Evolutionary conservation across 2,888 invertebrate genomes (phyloP).

Genomic region (Cerastis rubricosa): DNA sequence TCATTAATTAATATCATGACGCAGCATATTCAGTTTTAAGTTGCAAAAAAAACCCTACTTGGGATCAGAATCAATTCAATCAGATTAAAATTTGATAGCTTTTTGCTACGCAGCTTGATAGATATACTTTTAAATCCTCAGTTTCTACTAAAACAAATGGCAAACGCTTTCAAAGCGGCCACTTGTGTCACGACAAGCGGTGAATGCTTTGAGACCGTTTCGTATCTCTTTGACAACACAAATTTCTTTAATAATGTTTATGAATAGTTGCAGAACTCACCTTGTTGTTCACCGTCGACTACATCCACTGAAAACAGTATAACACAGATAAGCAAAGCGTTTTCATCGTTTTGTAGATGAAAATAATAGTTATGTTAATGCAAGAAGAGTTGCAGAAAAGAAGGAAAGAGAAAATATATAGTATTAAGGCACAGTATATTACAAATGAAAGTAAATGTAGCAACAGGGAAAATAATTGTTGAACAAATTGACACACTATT

Average conservation of each 20-base stretch:
- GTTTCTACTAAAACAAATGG: too few species aligned
- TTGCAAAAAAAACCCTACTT: not conserved
- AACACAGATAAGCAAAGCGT: conserved; percentile 42
- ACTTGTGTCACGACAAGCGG: too few species aligned
- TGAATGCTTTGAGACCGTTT: too few species aligned
- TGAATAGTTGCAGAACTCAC: conserved; percentile 28
- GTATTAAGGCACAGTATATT: not conserved
- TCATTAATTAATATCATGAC: not conserved
- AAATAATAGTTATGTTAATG: conserved; percentile 9
- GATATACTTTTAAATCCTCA: too few species aligned
- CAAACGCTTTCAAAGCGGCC: too few species aligned
- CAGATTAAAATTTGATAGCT: too few species aligned
- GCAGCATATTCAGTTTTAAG: not conserved
- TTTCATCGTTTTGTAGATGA: conserved; percentile 47
- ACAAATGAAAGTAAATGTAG: not conserved
- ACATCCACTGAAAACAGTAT: conserved; percentile 46
- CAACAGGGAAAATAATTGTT: not conserved
- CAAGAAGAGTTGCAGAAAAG: conserved; percentile 17
- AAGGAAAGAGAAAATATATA: not conserved
- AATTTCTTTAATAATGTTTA: not conserved
- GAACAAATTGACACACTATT: not conserved
- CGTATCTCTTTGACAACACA: too few species aligned
- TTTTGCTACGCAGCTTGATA: too few species aligned
- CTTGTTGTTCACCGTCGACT: conserved; percentile 32
- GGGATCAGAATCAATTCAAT: too few species aligned